These are phyloP conservation scores for Argya squamiceps DNA, from an alignment of 2,797 vertebrate genomes.

Conservation along the genomic window DNA sequence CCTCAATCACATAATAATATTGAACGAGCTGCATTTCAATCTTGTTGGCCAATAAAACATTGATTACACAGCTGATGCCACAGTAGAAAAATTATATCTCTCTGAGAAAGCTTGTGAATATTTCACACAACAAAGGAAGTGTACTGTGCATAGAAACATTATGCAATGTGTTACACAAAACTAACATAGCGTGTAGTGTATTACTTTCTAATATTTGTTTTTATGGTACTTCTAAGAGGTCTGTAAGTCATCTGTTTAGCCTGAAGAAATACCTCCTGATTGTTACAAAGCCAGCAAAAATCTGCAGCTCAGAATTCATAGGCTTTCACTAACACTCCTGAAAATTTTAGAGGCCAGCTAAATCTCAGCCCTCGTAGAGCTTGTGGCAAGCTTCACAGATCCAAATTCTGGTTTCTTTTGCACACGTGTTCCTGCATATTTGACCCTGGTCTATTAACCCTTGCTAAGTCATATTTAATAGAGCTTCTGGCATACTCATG, in stretches of 20 bases:
- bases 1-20: constrained; percentile 37
- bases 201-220: constrained; percentile 25
- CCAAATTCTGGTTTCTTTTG: not conserved
- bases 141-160: not conserved
- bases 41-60: constrained; percentile 53
- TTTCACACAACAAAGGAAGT: constrained; percentile 25
- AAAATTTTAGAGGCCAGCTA: not conserved
- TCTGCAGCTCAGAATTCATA: not conserved
- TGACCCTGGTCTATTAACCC: not conserved
- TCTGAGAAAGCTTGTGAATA: not conserved
- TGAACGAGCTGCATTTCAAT: not conserved
- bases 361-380: not conserved
- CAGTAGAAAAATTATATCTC: constrained; percentile 16
- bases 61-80: constrained; percentile 65
- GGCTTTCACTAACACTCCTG: not conserved
- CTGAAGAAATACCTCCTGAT: constrained; percentile 32
- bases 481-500: not conserved
- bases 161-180: not conserved
- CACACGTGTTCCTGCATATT: not conserved
- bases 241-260: constrained; percentile 51
- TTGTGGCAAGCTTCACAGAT: not conserved
- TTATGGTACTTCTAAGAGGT: constrained; percentile 33
- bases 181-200: not conserved
- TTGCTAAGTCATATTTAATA: not conserved
- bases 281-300: constrained; percentile 24